These are phyloP conservation scores for Poecile atricapillus DNA, from an alignment of 2,113 vertebrate species.

Conservation along the genomic window DNA sequence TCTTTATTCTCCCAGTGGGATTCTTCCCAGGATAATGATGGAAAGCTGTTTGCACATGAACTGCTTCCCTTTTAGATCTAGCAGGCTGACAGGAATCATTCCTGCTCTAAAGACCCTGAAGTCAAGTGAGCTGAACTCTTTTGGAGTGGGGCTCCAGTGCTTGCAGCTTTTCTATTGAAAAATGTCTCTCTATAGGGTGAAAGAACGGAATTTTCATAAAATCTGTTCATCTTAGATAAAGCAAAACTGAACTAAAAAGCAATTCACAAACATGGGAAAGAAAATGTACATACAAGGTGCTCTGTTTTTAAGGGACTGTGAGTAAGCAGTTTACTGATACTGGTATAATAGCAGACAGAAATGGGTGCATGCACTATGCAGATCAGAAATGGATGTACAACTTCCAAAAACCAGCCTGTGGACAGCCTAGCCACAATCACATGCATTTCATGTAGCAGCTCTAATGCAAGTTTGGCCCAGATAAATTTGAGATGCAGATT, in stretches of 20 bases:
- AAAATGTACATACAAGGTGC: not conserved
- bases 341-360: not conserved
- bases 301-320: not conserved
- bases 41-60: constrained; percentile 61
- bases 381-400: not conserved
- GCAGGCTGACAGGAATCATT: constrained; percentile 53
- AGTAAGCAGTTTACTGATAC: not conserved
- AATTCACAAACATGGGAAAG: not conserved
- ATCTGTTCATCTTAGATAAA: not conserved
- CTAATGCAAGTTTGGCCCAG: not conserved
- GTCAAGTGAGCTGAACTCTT: constrained; percentile 53
- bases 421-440: not conserved
- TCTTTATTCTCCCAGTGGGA: constrained; percentile 56
- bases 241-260: not conserved
- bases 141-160: not conserved
- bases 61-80: constrained; percentile 48
- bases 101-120: constrained; percentile 41
- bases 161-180: constrained; percentile 45
- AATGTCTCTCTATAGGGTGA: constrained; percentile 5
- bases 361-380: not conserved
- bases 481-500: not conserved
- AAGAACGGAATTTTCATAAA: constrained; percentile 45
- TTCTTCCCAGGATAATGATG: constrained; percentile 47
- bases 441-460: not conserved
- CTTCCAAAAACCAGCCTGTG: not conserved